Base-by-base conservation (phyloP, 2,797 vertebrate genomes). In the Benthosema pterotum region DNA sequence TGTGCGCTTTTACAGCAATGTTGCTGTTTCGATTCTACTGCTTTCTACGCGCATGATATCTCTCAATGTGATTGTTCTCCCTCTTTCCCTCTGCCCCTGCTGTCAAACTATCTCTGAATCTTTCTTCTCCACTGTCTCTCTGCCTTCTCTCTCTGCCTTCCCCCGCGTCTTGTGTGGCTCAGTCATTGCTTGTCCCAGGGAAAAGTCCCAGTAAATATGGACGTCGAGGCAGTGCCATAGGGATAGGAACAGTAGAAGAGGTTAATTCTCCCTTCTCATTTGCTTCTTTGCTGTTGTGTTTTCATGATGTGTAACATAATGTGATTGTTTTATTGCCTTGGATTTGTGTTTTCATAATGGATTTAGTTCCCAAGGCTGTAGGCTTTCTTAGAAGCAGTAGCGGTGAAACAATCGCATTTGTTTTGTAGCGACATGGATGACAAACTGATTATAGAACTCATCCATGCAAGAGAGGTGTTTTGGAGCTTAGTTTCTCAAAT, bases 231-330 rank as follows among this genome's bases (percentile, higher is more conserved):
- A 98, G 97, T 91, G 97, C 97, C 94, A 97, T 98, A 96, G 97
- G 97, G 89, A 96, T 99, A 96, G 97, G 97, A 95, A 97, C 95
- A 70, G 94, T 98, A 95, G 97, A 99, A 94, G 97, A 99, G 96
- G 97, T 98, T 94, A 90, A 90, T 80, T 92, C 85, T 91, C 81
- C 75, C 73, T 92, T 83, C 71, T 79, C 72, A 28, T 67, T 81
- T 48, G 51, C 50, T 53, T 32, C 15, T 66, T 81, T 48, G 51
- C 50, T 53, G 25, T 17, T 57, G 43, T 38, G 74, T 56, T 52
- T 67, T 56, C 14, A 15, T 61, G 3, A 72, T 49, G 3, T 49
- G 3, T 46, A 53, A 63, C 32, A 38, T 38, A 9, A 38, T 32
- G 18, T 67, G 47, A 15, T 14, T 45, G 11, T 43, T 6, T 52